Evolutionary conservation across 2,113 vertebrate species (phyloP).

Genomic region (Pseudorasbora parva): DNA sequence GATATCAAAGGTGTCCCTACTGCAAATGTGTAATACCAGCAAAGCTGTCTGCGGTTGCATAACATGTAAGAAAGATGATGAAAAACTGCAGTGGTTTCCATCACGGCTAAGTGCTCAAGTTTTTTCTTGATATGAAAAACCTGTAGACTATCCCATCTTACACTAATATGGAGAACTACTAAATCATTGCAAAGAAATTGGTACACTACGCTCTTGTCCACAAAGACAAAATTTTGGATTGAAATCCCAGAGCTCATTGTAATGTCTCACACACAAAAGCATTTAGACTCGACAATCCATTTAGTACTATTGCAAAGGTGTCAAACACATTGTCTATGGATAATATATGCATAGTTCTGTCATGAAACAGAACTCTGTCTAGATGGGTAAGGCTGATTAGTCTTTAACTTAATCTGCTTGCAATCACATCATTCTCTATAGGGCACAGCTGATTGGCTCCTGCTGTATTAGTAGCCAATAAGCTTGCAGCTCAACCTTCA

Average conservation of each 20-base stretch:
- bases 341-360: too few relatives aligned
- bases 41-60: background rate
- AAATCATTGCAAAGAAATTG: background rate
- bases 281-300: background rate
- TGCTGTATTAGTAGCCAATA: too few relatives aligned
- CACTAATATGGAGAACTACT: background rate
- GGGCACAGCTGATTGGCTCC: too few relatives aligned
- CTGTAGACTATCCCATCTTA: background rate
- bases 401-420: too few relatives aligned
- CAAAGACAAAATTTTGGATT: constrained; percentile 6
- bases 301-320: background rate
- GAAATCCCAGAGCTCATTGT: too few relatives aligned
- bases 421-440: too few relatives aligned
- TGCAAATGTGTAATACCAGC: background rate
- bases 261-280: background rate
- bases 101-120: constrained; percentile 11
- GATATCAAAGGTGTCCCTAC: background rate
- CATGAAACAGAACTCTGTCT: background rate
- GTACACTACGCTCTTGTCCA: background rate
- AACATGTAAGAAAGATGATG: constrained; percentile 17
- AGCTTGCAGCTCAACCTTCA: too few relatives aligned
- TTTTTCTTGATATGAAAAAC: constrained; percentile 20
- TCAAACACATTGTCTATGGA: too few relatives aligned
- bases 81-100: constrained; percentile 22
- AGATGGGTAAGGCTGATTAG: background rate